These are phyloP conservation scores for Bettongia penicillata DNA, from an alignment of 2,113 vertebrate genomes.

Conservation along the genomic window DNA sequence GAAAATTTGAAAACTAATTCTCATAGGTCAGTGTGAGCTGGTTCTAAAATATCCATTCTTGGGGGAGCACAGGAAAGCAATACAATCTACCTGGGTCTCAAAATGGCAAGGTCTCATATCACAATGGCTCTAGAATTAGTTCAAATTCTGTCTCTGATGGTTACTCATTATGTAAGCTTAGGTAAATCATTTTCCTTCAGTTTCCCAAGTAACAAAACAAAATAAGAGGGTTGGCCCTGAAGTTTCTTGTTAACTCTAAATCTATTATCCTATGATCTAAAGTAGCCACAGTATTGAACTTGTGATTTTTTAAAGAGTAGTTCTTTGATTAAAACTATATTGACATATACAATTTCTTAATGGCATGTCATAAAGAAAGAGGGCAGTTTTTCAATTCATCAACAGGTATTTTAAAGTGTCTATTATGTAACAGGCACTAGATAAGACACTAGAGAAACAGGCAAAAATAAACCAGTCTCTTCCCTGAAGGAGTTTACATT, in stretches of 20 bases:
- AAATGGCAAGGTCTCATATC: too few species aligned
- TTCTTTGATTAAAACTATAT: neutral
- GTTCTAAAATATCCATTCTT: neutral
- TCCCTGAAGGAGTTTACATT: neutral
- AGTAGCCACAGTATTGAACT: too few species aligned
- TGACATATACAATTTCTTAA: neutral
- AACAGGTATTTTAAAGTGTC: neutral
- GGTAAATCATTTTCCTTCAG: too few species aligned
- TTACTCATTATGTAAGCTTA: too few species aligned
- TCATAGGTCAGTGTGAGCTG: neutral
- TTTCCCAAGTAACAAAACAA: too few species aligned
- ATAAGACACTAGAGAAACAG: neutral
- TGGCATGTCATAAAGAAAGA: neutral
- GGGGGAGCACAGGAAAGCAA: neutral
- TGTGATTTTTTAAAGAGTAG: too few species aligned
- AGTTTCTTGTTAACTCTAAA: too few species aligned
- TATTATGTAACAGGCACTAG: neutral
- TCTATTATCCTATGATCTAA: too few species aligned
- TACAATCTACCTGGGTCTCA: too few species aligned
- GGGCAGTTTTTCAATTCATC: neutral
- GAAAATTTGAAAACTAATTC: neutral
- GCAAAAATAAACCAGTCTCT: neutral
- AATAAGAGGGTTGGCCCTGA: too few species aligned
- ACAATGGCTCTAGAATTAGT: too few species aligned
- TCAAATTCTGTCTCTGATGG: too few species aligned